Evolutionary conservation across 2,113 vertebrate species (phyloP).

Genomic region (Malaclemys terrapin): DNA sequence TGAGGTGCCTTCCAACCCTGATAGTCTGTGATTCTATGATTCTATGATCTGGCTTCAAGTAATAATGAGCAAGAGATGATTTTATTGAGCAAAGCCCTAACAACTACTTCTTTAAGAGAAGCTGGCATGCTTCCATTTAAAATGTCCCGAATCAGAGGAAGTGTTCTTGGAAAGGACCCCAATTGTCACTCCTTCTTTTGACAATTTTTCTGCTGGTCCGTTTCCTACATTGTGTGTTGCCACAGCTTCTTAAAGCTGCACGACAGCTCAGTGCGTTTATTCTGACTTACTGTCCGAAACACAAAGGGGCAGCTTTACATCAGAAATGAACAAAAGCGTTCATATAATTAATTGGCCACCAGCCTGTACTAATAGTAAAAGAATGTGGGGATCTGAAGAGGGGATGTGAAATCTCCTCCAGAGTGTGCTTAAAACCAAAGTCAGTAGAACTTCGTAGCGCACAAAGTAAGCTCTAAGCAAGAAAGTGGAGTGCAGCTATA

Average conservation of each 20-base stretch:
- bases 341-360: neutral
- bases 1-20: too few species aligned
- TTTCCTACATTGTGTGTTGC: neutral
- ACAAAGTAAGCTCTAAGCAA: accelerated
- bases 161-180: neutral
- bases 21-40: too few species aligned
- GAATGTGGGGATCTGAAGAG: neutral
- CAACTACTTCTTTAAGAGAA: neutral
- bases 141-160: neutral
- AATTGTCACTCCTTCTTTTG: neutral
- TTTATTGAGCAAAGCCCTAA: neutral
- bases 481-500: neutral
- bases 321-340: neutral
- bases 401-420: neutral
- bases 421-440: neutral
- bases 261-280: neutral
- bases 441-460: neutral
- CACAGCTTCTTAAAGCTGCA: neutral
- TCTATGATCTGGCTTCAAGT: neutral
- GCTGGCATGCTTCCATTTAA: neutral
- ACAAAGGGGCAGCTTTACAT: neutral
- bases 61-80: neutral
- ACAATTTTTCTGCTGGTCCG: neutral
- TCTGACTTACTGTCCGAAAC: neutral
- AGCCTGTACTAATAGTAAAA: neutral